Evolutionary conservation across 2,113 vertebrate genomes (phyloP).

Genomic region (Tupaia chinensis): DNA sequence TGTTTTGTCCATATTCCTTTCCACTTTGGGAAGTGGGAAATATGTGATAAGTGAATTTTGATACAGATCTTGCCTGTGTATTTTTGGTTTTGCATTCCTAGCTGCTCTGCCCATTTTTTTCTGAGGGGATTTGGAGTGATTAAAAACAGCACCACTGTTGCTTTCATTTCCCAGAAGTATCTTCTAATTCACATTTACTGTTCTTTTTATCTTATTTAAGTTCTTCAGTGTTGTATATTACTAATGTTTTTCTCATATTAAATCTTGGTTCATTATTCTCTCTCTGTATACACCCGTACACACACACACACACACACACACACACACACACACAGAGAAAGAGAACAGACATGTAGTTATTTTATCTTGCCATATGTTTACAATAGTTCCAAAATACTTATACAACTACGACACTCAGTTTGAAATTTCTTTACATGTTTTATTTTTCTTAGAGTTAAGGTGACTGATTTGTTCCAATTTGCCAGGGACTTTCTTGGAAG

Average conservation of each 20-base stretch:
- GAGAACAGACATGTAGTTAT: background rate
- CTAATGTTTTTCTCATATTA: background rate
- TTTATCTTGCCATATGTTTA: background rate
- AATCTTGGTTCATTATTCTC: background rate
- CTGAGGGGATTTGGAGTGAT: background rate
- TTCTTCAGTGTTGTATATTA: background rate
- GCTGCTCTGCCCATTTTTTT: background rate
- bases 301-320: too few relatives aligned
- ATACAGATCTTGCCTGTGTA: background rate
- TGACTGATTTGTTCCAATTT: background rate
- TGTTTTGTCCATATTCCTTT: background rate
- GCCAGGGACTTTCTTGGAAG: background rate
- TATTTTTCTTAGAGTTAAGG: background rate
- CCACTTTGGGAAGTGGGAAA: background rate
- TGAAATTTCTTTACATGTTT: background rate
- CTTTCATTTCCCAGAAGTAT: background rate
- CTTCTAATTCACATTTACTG: background rate
- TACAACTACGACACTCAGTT: background rate
- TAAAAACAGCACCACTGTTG: background rate
- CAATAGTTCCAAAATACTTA: background rate
- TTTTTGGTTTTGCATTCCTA: background rate
- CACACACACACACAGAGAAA: background rate
- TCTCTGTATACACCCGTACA: too few relatives aligned
- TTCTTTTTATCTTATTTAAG: background rate
- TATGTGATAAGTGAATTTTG: background rate